Evolutionary conservation across 2,113 vertebrate species (phyloP).

Genomic region (Lepus timidus): DNA sequence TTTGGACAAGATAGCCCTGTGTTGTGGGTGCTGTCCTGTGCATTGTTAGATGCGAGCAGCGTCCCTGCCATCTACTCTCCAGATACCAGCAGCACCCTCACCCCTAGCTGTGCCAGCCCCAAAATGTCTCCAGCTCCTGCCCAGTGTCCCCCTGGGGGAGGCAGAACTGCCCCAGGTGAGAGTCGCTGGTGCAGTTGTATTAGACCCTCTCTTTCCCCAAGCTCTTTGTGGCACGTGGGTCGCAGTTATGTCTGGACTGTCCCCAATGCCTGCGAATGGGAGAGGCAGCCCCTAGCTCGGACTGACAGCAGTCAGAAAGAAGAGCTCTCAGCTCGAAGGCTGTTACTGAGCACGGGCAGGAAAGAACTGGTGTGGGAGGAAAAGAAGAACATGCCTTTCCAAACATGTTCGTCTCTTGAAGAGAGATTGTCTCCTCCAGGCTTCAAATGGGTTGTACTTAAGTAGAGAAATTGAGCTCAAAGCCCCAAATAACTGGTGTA

Average conservation of each 20-base stretch:
- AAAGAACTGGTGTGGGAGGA: not conserved
- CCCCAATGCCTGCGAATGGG: not conserved
- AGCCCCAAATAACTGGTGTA: not conserved
- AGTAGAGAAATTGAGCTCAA: slow-evolving; percentile 24
- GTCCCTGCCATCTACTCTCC: not conserved
- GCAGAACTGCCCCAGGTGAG: not conserved
- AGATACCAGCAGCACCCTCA: not conserved
- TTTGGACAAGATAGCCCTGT: not conserved
- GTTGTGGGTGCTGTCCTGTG: not conserved
- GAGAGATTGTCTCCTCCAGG: not conserved
- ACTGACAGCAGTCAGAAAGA: not conserved
- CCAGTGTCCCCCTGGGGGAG: not conserved
- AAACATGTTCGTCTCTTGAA: not conserved
- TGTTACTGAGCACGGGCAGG: not conserved
- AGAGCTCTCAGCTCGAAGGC: rapidly evolving
- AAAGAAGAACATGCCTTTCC: not conserved
- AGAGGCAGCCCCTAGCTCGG: not conserved
- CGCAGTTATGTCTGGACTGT: not conserved
- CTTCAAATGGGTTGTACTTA: slow-evolving; percentile 9
- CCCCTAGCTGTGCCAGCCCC: not conserved
- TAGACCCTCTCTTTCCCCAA: not conserved
- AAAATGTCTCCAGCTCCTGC: not conserved
- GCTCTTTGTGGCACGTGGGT: not conserved
- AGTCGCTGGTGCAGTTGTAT: not conserved
- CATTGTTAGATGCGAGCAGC: not conserved